Evolutionary conservation across 2,888 invertebrate genomes (phyloP).

Genomic region (Oscheius sp.): DNA sequence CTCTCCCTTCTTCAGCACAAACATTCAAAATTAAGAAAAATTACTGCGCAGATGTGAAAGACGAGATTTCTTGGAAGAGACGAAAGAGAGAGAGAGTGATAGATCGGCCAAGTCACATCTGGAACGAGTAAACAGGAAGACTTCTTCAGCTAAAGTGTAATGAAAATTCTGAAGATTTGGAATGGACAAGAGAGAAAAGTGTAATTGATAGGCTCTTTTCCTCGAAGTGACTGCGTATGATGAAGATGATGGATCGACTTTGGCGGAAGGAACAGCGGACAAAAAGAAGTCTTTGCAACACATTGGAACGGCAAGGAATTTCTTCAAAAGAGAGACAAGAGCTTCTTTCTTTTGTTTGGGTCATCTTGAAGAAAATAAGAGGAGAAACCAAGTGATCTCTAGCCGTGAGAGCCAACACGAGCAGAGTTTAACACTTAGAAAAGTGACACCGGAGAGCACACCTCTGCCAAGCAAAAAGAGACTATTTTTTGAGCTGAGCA

Average conservation of each 20-base stretch:
- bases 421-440: neutral
- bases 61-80: too few species aligned
- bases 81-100: neutral
- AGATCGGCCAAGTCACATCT: neutral
- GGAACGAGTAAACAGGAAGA: too few species aligned
- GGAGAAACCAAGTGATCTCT: neutral
- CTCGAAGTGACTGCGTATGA: neutral
- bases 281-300: too few species aligned
- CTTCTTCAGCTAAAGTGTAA: too few species aligned
- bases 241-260: neutral
- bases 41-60: too few species aligned
- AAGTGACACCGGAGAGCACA: neutral
- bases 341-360: neutral
- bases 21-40: too few species aligned
- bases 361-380: too few species aligned
- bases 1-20: too few species aligned
- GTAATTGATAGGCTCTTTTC: too few species aligned
- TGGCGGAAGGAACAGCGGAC: neutral
- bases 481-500: neutral
- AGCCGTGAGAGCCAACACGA: neutral
- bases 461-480: neutral
- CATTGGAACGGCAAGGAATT: neutral
- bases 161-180: too few species aligned
- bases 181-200: too few species aligned
- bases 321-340: neutral